A percentile compares a stretch with the other conserved stretches of the same genome.
Conservation (phyloP, 35 echinoderm and acorn worm genomes). For the Anneissia japonica region DNA sequence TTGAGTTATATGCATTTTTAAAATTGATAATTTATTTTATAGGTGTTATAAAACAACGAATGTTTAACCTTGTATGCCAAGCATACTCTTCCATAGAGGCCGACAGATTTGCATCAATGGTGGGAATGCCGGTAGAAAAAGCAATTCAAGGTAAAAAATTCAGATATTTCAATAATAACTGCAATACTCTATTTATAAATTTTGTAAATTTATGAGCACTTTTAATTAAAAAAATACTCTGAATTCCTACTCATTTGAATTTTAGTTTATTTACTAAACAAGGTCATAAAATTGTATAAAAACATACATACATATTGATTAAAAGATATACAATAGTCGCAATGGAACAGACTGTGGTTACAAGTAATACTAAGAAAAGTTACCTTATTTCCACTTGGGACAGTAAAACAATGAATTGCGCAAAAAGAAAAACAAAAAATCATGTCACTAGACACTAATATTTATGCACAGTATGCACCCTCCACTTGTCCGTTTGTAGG, state of each 20-base stretch:
- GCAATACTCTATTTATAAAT: background rate
- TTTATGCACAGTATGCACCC: background rate
- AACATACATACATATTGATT: too few species aligned
- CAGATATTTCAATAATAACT: background rate
- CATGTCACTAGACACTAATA: background rate
- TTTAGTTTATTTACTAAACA: background rate
- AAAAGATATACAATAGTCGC: too few species aligned
- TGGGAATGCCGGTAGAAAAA: slow-evolving; percentile 75
- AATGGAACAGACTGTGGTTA: too few species aligned
- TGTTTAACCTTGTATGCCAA: slow-evolving; percentile 75
- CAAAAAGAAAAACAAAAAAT: too few species aligned
- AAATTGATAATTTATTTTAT: too few species aligned
- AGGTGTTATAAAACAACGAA: slow-evolving; percentile 72
- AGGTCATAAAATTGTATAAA: too few species aligned
- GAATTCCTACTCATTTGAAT: background rate
- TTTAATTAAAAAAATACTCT: background rate
- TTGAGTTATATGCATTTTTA: too few species aligned
- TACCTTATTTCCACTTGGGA: too few species aligned
- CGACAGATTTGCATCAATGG: slow-evolving; percentile 74
- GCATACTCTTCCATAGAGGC: slow-evolving; percentile 83
- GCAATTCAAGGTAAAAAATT: slow-evolving; percentile 69
- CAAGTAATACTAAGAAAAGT: too few species aligned
- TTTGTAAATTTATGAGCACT: background rate
- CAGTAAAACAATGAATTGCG: too few species aligned
- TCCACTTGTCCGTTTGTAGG: background rate